Evolutionary conservation across 2,797 vertebrate species (phyloP).

Genomic region (Philypnodon macrostomus): DNA sequence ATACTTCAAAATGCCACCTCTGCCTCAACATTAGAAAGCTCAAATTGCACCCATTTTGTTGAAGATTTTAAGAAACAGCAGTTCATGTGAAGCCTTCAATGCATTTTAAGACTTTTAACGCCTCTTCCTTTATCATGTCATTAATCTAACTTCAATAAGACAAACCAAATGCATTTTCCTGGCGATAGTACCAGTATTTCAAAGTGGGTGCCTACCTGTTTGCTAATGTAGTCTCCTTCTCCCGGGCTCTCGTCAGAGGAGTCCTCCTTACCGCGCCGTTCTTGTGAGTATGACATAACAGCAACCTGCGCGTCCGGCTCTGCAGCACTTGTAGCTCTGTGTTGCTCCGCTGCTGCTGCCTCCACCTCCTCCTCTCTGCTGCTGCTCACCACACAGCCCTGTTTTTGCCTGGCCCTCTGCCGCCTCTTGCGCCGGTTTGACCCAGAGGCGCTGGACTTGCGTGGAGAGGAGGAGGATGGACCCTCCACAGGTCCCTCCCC

Average conservation of each 20-base stretch:
- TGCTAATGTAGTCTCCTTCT: slow-evolving; percentile 54
- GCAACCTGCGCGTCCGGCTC: slow-evolving; percentile 60
- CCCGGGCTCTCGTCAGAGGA: slow-evolving; percentile 56
- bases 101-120: neutral
- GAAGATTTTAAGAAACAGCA: neutral
- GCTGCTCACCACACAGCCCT: slow-evolving; percentile 46
- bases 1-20: slow-evolving; percentile 25
- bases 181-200: slow-evolving; percentile 29
- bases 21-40: slow-evolving; percentile 9
- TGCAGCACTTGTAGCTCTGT: slow-evolving; percentile 64
- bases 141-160: slow-evolving; percentile 33
- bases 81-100: slow-evolving; percentile 2
- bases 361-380: slow-evolving; percentile 60
- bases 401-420: slow-evolving; percentile 75
- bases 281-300: slow-evolving; percentile 53
- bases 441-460: slow-evolving; percentile 61
- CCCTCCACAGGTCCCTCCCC: slow-evolving; percentile 62
- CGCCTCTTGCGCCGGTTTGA: slow-evolving; percentile 74
- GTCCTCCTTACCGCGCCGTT: slow-evolving; percentile 56
- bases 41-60: slow-evolving; percentile 14
- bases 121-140: slow-evolving; percentile 17
- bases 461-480: slow-evolving; percentile 30
- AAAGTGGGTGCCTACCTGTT: slow-evolving; percentile 52
- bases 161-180: slow-evolving; percentile 14
- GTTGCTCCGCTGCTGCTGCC: slow-evolving; percentile 53